phyloP scores from a whole-genome alignment of 2,888 invertebrate species.

The Ashinkailepas kermadecensis region DNA sequence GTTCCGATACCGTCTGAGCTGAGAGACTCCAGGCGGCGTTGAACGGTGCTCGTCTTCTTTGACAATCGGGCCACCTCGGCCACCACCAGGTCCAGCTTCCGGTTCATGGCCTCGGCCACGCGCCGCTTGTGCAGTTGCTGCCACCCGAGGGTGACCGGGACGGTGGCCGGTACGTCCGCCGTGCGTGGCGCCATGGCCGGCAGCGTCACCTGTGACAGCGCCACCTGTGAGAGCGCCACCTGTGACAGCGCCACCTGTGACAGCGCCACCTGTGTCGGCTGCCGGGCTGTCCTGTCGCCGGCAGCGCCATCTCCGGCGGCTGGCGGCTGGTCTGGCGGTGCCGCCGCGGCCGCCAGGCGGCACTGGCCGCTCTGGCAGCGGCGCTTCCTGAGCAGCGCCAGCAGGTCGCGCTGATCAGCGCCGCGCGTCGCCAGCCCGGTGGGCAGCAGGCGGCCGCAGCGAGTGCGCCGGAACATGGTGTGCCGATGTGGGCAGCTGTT shows the following conservation, averaged over 20 bases:
- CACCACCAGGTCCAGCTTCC: neutral
- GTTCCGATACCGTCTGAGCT: too few relatives aligned
- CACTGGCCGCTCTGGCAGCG: neutral
- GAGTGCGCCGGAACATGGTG: neutral
- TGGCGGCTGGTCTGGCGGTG: neutral
- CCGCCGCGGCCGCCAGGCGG: neutral
- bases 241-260: neutral
- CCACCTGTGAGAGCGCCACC: neutral
- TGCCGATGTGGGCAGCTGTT: neutral
- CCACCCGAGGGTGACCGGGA: neutral
- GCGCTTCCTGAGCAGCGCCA: neutral
- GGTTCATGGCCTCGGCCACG: neutral
- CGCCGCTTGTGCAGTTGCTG: neutral
- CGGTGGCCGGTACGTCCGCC: neutral
- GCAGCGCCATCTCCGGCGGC: neutral
- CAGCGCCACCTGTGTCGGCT: neutral
- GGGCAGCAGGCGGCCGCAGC: neutral
- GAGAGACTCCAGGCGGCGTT: neutral
- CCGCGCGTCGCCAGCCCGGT: constrained; percentile 1
- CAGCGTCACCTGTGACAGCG: neutral
- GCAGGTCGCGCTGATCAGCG: neutral
- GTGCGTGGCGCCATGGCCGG: neutral
- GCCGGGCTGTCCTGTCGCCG: too few relatives aligned
- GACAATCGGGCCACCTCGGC: neutral
- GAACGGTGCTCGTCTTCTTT: neutral